Evolutionary conservation across 2,797 vertebrate species (phyloP).

Genomic region (Cirrhinus molitorella): DNA sequence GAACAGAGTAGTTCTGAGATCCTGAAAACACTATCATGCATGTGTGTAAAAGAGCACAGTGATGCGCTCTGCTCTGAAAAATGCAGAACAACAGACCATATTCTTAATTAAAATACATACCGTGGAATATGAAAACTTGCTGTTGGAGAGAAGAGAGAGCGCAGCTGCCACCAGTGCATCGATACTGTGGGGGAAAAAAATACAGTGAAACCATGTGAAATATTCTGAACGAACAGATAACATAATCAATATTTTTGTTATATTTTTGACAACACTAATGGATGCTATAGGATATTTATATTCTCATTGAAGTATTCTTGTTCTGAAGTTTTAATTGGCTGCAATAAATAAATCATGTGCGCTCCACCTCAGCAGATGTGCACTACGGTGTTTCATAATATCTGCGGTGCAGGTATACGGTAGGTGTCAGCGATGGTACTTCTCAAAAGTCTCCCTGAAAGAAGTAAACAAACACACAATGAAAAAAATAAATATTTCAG

Average conservation of each 20-base stretch:
- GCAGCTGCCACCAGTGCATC: neutral
- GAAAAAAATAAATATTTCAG: slow-evolving; percentile 57
- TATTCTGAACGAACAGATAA: neutral
- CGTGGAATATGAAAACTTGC: neutral
- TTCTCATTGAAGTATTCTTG: slow-evolving; percentile 83
- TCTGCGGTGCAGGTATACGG: slow-evolving; percentile 74
- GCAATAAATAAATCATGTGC: slow-evolving; percentile 82
- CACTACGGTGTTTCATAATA: slow-evolving; percentile 74
- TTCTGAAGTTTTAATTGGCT: slow-evolving; percentile 84
- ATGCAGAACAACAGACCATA: neutral
- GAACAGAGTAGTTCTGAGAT: neutral
- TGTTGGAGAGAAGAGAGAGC: neutral
- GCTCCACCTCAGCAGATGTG: slow-evolving; percentile 83
- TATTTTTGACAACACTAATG: neutral
- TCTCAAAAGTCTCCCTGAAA: slow-evolving; percentile 27
- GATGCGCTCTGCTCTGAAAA: neutral
- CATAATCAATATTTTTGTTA: neutral
- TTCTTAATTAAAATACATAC: neutral
- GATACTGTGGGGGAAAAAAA: neutral
- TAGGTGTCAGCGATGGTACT: slow-evolving; percentile 67
- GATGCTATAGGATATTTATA: slow-evolving; percentile 82
- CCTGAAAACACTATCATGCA: neutral
- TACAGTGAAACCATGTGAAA: neutral
- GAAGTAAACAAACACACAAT: slow-evolving; percentile 31
- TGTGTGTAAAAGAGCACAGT: neutral